Evolutionary conservation across 2,797 vertebrate species (phyloP).

Genomic region (Darevskia mixta): DNA sequence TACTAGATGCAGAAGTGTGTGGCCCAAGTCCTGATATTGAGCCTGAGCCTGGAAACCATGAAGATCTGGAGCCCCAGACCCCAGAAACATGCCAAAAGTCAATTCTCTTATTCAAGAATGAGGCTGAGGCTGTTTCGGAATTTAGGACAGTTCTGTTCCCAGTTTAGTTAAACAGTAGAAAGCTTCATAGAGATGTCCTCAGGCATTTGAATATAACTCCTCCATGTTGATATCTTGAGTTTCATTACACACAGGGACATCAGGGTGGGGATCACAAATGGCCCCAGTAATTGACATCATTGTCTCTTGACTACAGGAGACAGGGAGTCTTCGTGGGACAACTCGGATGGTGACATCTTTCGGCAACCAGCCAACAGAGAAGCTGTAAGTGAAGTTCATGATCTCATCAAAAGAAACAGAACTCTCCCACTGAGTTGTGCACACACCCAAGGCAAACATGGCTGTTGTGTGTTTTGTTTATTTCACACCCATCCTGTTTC

Average conservation of each 20-base stretch:
- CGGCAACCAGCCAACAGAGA: conserved; percentile 85
- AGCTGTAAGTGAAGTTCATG: conserved; percentile 80
- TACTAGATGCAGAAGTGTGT: background rate
- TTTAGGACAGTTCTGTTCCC: too few relatives aligned
- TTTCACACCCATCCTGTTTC: background rate
- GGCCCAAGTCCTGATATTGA: too few relatives aligned
- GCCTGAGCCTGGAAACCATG: too few relatives aligned
- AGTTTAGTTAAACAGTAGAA: too few relatives aligned
- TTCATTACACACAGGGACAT: too few relatives aligned
- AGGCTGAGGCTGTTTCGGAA: too few relatives aligned
- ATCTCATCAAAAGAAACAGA: background rate
- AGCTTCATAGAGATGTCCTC: background rate
- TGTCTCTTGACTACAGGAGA: conserved; percentile 76
- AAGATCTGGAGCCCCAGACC: too few relatives aligned
- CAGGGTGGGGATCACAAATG: background rate
- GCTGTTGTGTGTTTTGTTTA: background rate
- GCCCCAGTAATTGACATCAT: background rate
- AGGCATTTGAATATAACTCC: too few relatives aligned
- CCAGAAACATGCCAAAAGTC: too few relatives aligned
- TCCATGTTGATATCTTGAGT: too few relatives aligned
- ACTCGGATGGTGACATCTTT: conserved; percentile 81
- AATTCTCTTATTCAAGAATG: too few relatives aligned
- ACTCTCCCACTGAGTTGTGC: background rate
- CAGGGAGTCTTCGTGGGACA: conserved; percentile 83
- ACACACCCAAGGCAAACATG: background rate